These are phyloP conservation scores for Gonioctena quinquepunctata DNA, from an alignment of 1,140 invertebrate species.

Conservation along the genomic window DNA sequence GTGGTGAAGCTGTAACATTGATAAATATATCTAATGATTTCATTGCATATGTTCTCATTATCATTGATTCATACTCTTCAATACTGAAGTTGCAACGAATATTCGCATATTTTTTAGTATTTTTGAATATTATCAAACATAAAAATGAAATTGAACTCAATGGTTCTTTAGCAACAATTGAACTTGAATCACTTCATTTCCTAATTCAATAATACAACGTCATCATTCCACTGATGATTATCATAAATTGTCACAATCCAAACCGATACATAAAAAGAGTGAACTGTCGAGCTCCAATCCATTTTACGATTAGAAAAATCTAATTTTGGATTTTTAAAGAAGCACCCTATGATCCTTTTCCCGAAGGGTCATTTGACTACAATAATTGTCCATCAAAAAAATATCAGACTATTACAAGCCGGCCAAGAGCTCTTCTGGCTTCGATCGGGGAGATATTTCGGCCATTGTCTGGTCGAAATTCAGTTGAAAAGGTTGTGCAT, in stretches of 20 bases:
- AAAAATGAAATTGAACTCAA: background rate
- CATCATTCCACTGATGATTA: constrained; percentile 19
- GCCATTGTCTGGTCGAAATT: constrained; percentile 25
- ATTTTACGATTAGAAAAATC: constrained; percentile 37
- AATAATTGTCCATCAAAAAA: constrained; percentile 31
- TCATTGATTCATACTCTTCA: constrained; percentile 6
- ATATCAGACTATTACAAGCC: constrained; percentile 37
- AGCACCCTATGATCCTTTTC: constrained; percentile 45
- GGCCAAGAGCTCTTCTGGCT: constrained; percentile 27
- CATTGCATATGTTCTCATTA: too few relatives aligned
- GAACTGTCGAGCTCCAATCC: constrained; percentile 27
- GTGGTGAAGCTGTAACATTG: too few relatives aligned
- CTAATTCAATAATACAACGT: constrained; percentile 14
- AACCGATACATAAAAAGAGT: constrained; percentile 18
- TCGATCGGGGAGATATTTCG: constrained; percentile 36
- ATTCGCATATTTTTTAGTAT: constrained; percentile 19
- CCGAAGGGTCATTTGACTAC: constrained; percentile 24
- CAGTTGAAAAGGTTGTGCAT: constrained; percentile 2
- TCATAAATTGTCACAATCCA: constrained; percentile 1
- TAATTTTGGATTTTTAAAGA: constrained; percentile 25
- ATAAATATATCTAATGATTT: too few relatives aligned
- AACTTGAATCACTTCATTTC: constrained; percentile 1
- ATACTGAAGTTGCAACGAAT: constrained; percentile 13
- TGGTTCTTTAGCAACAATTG: background rate
- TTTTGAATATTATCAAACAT: constrained; percentile 10